phyloP scores from a whole-genome alignment of 2,888 invertebrate genomes.

The Torymus tubicola region DNA sequence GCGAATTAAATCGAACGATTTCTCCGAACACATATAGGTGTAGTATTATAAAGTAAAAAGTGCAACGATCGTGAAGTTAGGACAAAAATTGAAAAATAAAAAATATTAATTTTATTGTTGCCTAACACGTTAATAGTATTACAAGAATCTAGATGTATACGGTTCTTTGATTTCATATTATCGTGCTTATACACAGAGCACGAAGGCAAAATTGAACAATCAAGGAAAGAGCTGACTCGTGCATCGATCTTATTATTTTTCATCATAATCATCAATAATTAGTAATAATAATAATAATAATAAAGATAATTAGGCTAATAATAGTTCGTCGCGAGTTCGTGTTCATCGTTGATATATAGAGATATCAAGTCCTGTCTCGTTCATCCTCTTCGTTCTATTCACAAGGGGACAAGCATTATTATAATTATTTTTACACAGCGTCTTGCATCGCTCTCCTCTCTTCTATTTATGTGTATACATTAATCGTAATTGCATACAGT shows the following conservation, averaged over 20 bases:
- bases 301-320: conserved; percentile 6
- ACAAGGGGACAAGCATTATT: too few species aligned
- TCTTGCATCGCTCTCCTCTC: too few species aligned
- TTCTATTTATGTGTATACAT: too few species aligned
- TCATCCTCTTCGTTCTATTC: background rate
- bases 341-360: conserved; percentile 36
- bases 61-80: too few species aligned
- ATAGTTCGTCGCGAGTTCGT: conserved; percentile 28
- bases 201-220: conserved; percentile 42
- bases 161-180: conserved; percentile 12
- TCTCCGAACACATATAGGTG: too few species aligned
- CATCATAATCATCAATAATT: conserved; percentile 49
- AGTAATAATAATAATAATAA: conserved; percentile 31
- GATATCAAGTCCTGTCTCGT: conserved; percentile 32
- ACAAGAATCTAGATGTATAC: conserved; percentile 60
- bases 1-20: too few species aligned
- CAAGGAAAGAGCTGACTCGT: conserved; percentile 42
- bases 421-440: too few species aligned
- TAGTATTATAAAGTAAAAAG: too few species aligned
- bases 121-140: conserved; percentile 63
- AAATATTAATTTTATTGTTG: conserved; percentile 59
- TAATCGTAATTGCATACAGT: too few species aligned
- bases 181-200: background rate
- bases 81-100: background rate
- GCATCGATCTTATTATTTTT: conserved; percentile 56